Base-by-base conservation (phyloP, 2,888 invertebrate species). In the Caenorhabditis plicata region DNA sequence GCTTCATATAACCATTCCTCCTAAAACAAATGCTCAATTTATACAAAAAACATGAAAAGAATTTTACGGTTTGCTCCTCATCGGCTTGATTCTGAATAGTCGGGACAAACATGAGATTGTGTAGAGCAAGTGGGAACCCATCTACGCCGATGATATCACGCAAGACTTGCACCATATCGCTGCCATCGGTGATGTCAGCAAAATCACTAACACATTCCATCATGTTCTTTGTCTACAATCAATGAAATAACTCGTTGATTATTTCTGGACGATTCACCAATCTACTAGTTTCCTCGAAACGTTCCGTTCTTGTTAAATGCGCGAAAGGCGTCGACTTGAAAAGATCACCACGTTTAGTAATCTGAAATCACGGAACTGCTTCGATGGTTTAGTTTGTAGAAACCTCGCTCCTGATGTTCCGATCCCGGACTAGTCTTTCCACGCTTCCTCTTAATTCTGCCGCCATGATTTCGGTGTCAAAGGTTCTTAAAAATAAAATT, bases 71-170 rank as follows among this genome's bases (percentile, higher is more conserved):
- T 80, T 95, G 94, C 52, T 92, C 90, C 38, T 88, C 85, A 0
- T 89, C 89, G 2, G 87, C 92, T 82, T 92, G 91, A 0, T 91
- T 91, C 87, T 91, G 87, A 31, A 95, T 82, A 0, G 92, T 88
- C 0, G 93, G 92, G 48, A 93, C 87, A 81, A 94, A 94, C 93
- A 94, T 93, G 2, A 90, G 88, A 81, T 88, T 90, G 82, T 94
- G 93, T 0, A 94, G 84, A 0, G 88, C 85, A 17, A 88, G 80
- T 0, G 88, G 90, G 46, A 88, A 52, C 11, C 62, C 58, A 17
- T 69, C 69, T 27, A 57, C 40, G 8, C 57, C 66, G 36, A 66
- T 53, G 1, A 64, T 54, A 19, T 57, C 53, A 4, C 65, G 55
- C 20, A 50, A 29, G 13, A 60, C 42, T 1, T 33, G 32, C 32